These are phyloP conservation scores for Balearica regulorum DNA, from an alignment of 2,797 vertebrate genomes.

Conservation along the genomic window DNA sequence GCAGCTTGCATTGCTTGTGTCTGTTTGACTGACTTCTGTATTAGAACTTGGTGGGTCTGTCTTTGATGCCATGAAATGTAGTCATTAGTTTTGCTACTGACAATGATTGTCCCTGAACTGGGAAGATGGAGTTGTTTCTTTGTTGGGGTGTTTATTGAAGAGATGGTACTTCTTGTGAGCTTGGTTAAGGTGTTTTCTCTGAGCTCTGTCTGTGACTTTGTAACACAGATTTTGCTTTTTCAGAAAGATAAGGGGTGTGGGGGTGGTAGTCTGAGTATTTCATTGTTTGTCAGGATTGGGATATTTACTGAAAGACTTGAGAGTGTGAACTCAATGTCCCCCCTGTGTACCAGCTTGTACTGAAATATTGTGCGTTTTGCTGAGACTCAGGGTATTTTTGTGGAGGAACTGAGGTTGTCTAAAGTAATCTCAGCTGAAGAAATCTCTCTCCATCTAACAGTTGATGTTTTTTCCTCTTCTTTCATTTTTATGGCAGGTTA, in stretches of 20 bases:
- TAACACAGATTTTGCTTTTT: neutral
- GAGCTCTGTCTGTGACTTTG: neutral
- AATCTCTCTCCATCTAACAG: neutral
- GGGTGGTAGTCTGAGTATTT: neutral
- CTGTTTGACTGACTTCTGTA: neutral
- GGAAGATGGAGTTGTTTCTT: neutral
- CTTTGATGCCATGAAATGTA: neutral
- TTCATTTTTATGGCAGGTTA: constrained; percentile 65
- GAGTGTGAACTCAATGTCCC: neutral
- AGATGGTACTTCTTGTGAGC: neutral
- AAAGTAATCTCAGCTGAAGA: neutral
- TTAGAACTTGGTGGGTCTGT: neutral
- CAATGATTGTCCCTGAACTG: neutral
- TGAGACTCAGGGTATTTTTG: neutral
- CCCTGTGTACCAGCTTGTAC: neutral
- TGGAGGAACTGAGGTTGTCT: neutral
- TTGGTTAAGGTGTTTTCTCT: neutral
- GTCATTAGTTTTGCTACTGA: neutral
- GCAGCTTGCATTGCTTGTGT: neutral
- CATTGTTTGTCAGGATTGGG: neutral
- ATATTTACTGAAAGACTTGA: neutral
- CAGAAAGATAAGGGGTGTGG: neutral
- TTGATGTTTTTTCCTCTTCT: neutral
- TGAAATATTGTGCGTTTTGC: neutral
- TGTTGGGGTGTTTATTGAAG: neutral